Evolutionary conservation across 2,113 vertebrate species (phyloP).

Genomic region (Pomatostomus ruficeps): DNA sequence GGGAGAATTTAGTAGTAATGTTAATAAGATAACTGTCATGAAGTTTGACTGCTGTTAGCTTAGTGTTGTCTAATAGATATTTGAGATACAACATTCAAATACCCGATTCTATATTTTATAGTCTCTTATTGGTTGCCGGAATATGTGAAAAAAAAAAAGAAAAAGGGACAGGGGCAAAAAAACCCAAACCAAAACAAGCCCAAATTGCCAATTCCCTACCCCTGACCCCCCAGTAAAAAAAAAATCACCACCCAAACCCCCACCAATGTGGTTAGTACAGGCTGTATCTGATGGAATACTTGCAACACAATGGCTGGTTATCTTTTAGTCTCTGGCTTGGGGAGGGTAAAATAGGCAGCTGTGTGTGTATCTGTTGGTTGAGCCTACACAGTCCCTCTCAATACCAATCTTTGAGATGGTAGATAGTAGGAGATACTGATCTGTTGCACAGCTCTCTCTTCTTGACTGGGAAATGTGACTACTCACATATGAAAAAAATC

Average conservation of each 20-base stretch:
- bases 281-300: background rate
- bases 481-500: background rate
- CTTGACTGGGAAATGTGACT: background rate
- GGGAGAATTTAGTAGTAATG: background rate
- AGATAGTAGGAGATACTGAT: background rate
- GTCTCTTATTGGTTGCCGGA: background rate
- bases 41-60: background rate
- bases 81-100: background rate
- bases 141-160: background rate
- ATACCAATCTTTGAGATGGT: background rate
- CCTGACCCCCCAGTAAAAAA: fast-evolving
- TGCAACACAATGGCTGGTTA: background rate
- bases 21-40: background rate
- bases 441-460: background rate
- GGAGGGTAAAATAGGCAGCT: background rate
- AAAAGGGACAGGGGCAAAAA: fast-evolving
- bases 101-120: background rate
- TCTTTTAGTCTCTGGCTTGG: background rate
- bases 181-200: background rate
- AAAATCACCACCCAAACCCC: fast-evolving
- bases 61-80: background rate
- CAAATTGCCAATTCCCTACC: background rate
- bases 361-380: background rate
- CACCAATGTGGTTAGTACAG: background rate
- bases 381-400: background rate